Evolutionary conservation across 2,113 vertebrate species (phyloP), one percentile per base, ranked within the genome.

Genomic region (Thinocorus orbignyianus): DNA sequence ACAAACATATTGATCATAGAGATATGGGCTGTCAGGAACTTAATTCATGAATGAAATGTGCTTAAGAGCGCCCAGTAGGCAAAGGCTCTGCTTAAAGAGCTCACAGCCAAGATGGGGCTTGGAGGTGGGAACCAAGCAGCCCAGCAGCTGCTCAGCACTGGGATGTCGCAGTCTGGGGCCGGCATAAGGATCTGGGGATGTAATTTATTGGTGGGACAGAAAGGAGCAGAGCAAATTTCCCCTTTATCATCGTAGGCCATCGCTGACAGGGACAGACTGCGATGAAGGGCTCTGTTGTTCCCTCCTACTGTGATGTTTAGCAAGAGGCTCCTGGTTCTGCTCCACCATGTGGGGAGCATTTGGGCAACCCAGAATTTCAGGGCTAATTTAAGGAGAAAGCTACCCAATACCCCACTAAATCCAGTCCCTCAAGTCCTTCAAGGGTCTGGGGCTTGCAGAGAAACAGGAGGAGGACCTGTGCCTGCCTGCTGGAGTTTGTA

Each of bases 1-100:
- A 98, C 97, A 98, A 98, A 98, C 98, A 98, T 98, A 98, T 98
- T 98, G 98, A 98, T 98, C 98, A 98, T 94, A 94, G 95, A 98
- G 97, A 98, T 98, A 98, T 97, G 97, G 97, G 97, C 97, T 98
- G 98, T 98, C 98, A 98, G 97, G 96, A 96, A 97, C 97, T 98
- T 98, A 98, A 98, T 98, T 98, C 98, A 98, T 97, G 98, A 98
- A 98, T 97, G 98, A 98, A 98, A 97, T 96, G 97, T 91, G 94
- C 96, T 98, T 96, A 97, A 96, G 97, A 95, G 97, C 0, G 68
- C 91, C 95, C 20, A 7, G 95, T 94, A 98, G 97, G 98, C 93
- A 79, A 88, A 1, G 28, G 62, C 62, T 96, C 55, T 62, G 35
- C 93, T 97, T 97, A 94, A 97, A 97, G 97, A 81, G 92, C 92